These are phyloP conservation scores for Apis laboriosa DNA, from an alignment of 1,140 invertebrate species.

Conservation along the genomic window DNA sequence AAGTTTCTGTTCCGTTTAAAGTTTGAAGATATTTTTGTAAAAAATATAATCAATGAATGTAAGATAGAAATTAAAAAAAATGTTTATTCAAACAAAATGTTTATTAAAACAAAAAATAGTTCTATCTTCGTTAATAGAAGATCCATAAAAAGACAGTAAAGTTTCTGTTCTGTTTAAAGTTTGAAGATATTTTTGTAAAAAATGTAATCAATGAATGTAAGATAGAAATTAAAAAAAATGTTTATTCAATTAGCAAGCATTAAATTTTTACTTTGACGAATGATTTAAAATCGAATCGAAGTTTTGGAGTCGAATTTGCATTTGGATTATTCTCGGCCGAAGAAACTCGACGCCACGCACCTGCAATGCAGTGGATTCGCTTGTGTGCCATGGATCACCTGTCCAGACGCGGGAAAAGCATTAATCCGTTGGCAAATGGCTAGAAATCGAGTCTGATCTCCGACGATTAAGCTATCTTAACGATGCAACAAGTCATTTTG, in stretches of 20 bases:
- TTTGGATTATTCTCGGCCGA: neutral
- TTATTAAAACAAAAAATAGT: no score
- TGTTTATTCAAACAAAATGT: neutral
- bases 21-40: no score
- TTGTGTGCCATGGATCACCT: conserved; percentile 30
- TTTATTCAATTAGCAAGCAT: neutral
- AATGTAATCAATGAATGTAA: no score
- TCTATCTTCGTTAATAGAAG: no score
- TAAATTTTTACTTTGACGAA: neutral
- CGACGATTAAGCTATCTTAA: conserved; percentile 26
- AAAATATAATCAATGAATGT: no score
- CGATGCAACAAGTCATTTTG: conserved; percentile 18
- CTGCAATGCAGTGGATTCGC: conserved; percentile 56
- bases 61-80: no score
- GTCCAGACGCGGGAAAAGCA: neutral
- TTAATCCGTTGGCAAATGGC: neutral
- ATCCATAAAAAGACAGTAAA: no score
- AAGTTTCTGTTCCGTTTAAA: no score
- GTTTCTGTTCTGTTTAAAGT: no score
- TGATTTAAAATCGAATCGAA: neutral
- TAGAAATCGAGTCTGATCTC: neutral
- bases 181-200: no score
- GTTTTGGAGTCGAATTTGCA: neutral
- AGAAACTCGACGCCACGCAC: neutral
- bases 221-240: no score